These are phyloP conservation scores for Clavelina lepadiformis DNA, from an alignment of 23 tunicate species.

Conservation along the genomic window DNA sequence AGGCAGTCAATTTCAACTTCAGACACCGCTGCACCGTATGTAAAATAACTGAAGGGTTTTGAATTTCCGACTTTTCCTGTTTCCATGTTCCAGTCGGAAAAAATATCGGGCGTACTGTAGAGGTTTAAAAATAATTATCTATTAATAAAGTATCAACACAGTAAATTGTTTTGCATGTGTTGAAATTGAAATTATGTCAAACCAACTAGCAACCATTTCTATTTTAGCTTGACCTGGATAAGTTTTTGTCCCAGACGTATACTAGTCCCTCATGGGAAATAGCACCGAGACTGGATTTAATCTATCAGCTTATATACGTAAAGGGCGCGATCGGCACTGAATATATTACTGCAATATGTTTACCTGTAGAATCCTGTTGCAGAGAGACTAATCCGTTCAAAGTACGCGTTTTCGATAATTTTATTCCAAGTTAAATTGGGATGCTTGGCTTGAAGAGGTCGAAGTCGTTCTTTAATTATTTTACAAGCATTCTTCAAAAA, in stretches of 20 bases:
- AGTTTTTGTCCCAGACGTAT: too few species aligned
- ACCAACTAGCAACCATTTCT: too few species aligned
- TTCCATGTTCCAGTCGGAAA: slow-evolving; percentile 35
- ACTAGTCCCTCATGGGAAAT: too few species aligned
- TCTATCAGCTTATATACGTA: too few species aligned
- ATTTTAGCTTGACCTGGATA: too few species aligned
- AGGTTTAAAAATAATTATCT: too few species aligned
- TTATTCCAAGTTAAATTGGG: slow-evolving; percentile 44
- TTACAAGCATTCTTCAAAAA: slow-evolving; percentile 59
- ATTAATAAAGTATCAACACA: too few species aligned
- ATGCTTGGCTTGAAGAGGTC: slow-evolving; percentile 39
- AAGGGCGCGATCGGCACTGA: too few species aligned
- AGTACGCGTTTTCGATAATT: slow-evolving; percentile 46
- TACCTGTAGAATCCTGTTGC: slow-evolving; percentile 73
- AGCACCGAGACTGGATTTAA: too few species aligned
- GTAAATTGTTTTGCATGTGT: too few species aligned
- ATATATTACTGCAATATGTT: too few species aligned
- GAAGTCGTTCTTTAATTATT: slow-evolving; percentile 29
- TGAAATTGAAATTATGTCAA: too few species aligned
- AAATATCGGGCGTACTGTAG: slow-evolving; percentile 63
- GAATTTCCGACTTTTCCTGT: slow-evolving; percentile 61
- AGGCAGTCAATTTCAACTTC: slow-evolving; percentile 89
- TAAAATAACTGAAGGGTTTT: slow-evolving; percentile 41
- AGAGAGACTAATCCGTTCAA: slow-evolving; percentile 61
- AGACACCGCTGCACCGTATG: slow-evolving; percentile 66